Evolutionary conservation across 2,888 invertebrate genomes (phyloP), one percentile per base, ranked within the genome.

Genomic region (Seira ritae): DNA sequence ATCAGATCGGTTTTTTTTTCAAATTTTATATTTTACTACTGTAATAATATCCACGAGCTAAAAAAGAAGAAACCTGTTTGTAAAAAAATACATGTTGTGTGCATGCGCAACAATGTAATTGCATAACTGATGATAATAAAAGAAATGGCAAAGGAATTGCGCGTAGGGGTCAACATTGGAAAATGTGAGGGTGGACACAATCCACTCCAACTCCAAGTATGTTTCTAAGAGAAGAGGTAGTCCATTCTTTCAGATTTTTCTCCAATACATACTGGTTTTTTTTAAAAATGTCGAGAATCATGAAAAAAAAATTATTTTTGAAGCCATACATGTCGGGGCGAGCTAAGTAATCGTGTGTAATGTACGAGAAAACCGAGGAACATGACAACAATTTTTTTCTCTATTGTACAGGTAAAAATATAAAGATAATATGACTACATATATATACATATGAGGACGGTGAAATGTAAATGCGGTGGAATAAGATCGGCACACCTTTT

Each of bases 131-230:
- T 76, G 69, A 74, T 70, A 46, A 50, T 74, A 80, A 80, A 50
- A 76, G 71, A 76, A 76, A 65, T 6, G 15, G 50, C 8, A 80
- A 67, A 70, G 20, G 65, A 73, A 77, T 77, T 82, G 82, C 82
- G 82, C 82, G 81, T 81, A 82, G 82, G 82, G 82, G 77, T 82
- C 82, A 82, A 82, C 77, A 70, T 77, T 66, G 73, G 67, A 82
- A 82, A 82, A 77, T 82, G 82, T 82, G 82, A 82, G 82, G 82
- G 82, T 82, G 82, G 82, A 82, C 82, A 31, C 31, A 2, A 31
- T 31, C 31, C 31, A 31, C 31, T 31, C 31, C 31, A 31, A 31
- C 74, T 80, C 75, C 69, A 80, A 80, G 55, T 76, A 75, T 76
- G 81, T 75, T 76, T 80, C 69, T 60, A 66, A 81, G 75, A 81